Conservation (phyloP, 2,113 vertebrate genomes). For the Pelodiscus sinensis region DNA sequence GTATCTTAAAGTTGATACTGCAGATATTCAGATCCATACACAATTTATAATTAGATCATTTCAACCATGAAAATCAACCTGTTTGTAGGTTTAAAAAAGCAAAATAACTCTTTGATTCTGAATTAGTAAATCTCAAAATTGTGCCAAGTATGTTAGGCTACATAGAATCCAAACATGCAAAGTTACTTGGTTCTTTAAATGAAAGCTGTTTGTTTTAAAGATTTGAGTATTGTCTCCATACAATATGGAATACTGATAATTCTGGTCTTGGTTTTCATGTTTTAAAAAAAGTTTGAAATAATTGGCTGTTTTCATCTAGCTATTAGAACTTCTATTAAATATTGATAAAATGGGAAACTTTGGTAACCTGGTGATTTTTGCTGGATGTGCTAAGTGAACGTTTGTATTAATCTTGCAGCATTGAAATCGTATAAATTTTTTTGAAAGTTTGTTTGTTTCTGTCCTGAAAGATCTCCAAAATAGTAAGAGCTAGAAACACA, state of each 20-base stretch:
- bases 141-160: neutral
- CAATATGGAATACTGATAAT: neutral
- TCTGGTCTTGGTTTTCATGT: neutral
- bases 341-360: neutral
- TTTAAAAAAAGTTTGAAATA: neutral
- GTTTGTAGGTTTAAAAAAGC: conserved; percentile 5
- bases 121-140: neutral
- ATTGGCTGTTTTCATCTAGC: conserved; percentile 8
- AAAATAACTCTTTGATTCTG: neutral
- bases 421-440: neutral
- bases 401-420: conserved; percentile 40
- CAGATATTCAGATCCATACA: conserved; percentile 37
- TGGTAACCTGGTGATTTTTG: conserved; percentile 9
- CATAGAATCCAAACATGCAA: neutral
- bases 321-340: conserved; percentile 17
- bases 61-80: neutral
- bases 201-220: neutral
- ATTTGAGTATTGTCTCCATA: neutral
- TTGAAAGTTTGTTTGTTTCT: too few species aligned
- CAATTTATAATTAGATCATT: conserved; percentile 27
- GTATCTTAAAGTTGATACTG: conserved; percentile 42
- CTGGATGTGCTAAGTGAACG: neutral
- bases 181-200: neutral
- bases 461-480: too few species aligned
- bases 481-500: too few species aligned